Base-by-base conservation (phyloP, 2,113 vertebrate species). In the Rhynchomys soricoides region DNA sequence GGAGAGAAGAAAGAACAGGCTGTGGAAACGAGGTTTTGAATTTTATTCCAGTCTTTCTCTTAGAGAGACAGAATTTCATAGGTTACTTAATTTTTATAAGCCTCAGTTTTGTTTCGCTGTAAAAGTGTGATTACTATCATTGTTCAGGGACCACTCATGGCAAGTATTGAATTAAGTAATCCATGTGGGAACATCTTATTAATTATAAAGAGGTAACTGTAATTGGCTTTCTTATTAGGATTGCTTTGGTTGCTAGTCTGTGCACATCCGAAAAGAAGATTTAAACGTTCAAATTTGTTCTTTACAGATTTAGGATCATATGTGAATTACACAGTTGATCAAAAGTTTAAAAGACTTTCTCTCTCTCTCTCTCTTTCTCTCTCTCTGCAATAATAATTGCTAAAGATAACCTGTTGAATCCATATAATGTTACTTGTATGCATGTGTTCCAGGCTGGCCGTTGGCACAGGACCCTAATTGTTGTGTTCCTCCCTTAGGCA, bases 221-320 rank as follows among this genome's bases (percentile, higher is more conserved):
- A 59, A 75, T 48, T 85, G 71, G n/a, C 50, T 86, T 71, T 91
- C 55, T 89, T 81, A 83, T 55, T 88, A 87, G 7, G 17, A 81
- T 55, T 24, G 7, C 87, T 92, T 55, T 68, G 48, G 31, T 82
- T 50, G 11, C 59, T 95, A 31, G 90, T 92, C n/a, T 55, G 85
- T 2, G 2, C 13, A 26, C 0, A 64, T 37, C 81, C 57, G 50
- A n/a, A 91, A 94, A 90, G 2, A 97, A 37, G n/a, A 90, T 4
- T 64, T 73, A 90, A 62, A 94, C 45, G 29, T 94, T 92, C 52
- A 74, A 70, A 5, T 74, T 55, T 89, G 43, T 73, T 90, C 43
- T 90, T 95, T 68, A 52, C 11, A 83, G 34, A 77, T 12, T 43
- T 81, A 83, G 43, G 31, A 66, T 55, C 68, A 78, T 22, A 48